A percentile compares a stretch with the other conserved stretches of the same genome.
phyloP scores from a whole-genome alignment of 2,888 invertebrate genomes.

The Calliopum simillimum region DNA sequence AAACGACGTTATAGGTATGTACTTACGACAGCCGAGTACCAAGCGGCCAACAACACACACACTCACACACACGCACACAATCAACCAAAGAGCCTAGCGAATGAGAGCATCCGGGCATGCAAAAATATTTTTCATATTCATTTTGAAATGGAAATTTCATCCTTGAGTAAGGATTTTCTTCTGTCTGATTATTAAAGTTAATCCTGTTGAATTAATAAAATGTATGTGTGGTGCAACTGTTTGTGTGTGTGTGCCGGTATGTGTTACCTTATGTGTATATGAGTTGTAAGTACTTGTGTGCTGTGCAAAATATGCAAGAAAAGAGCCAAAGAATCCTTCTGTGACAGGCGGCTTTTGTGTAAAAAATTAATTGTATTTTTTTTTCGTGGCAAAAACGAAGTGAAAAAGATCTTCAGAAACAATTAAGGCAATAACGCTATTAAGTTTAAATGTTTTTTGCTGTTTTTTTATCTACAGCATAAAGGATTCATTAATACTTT shows the following conservation, averaged over 20 bases:
- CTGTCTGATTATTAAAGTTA: constrained; percentile 26
- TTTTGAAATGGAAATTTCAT: constrained; percentile 19
- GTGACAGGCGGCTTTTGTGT: too few relatives aligned
- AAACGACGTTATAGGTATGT: not conserved
- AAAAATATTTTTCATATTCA: constrained; percentile 22
- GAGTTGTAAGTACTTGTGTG: too few relatives aligned
- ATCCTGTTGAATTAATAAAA: constrained; percentile 27
- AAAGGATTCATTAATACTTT: too few relatives aligned
- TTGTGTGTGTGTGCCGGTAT: not conserved
- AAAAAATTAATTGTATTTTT: too few relatives aligned
- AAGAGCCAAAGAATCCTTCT: too few relatives aligned
- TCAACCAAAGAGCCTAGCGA: not conserved
- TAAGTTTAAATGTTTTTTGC: too few relatives aligned
- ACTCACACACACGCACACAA: not conserved
- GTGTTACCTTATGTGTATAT: not conserved
- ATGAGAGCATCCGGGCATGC: not conserved
- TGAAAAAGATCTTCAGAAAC: too few relatives aligned
- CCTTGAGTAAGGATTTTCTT: constrained; percentile 13
- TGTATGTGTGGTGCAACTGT: too few relatives aligned
- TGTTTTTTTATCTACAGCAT: too few relatives aligned
- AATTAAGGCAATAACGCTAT: too few relatives aligned
- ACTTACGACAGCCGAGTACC: not conserved
- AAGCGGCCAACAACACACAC: not conserved
- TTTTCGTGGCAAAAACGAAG: too few relatives aligned
- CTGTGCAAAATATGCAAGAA: too few relatives aligned